These are phyloP conservation scores for Rhea pennata DNA, from an alignment of 2,113 vertebrate genomes.

Conservation along the genomic window DNA sequence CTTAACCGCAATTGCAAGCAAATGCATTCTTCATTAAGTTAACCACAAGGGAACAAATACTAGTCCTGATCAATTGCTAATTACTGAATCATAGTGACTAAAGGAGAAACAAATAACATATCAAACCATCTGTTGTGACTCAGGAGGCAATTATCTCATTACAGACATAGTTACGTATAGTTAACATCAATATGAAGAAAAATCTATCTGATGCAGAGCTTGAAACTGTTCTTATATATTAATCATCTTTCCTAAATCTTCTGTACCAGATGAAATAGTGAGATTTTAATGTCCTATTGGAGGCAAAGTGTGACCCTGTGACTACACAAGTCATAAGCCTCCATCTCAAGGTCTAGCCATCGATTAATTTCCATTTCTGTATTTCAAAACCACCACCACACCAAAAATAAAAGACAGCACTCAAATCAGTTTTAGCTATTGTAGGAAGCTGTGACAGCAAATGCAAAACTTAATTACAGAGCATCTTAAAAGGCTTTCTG, in stretches of 20 bases:
- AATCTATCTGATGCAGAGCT: neutral
- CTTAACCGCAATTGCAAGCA: neutral
- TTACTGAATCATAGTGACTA: neutral
- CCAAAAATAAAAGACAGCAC: neutral
- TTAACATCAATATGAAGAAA: no score
- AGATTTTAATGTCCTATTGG: accelerated
- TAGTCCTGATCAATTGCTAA: neutral
- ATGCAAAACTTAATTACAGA: neutral
- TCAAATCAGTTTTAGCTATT: neutral
- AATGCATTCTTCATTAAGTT: neutral
- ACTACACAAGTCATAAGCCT: neutral
- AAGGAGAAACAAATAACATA: neutral
- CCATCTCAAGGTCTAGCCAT: neutral
- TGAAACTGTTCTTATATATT: neutral
- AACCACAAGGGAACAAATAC: neutral
- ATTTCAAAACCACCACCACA: neutral
- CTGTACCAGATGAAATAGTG: neutral
- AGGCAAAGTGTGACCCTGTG: neutral
- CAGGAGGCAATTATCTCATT: neutral
- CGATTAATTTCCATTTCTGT: neutral
- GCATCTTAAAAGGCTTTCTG: neutral
- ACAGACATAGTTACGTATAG: neutral
- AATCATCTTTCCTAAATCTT: neutral
- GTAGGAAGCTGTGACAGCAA: neutral
- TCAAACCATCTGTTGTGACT: neutral